Percentiles rank a stretch among this genome's conserved stretches.
Conservation (phyloP, 2,888 invertebrate genomes). For the Hermodice carunculata region DNA sequence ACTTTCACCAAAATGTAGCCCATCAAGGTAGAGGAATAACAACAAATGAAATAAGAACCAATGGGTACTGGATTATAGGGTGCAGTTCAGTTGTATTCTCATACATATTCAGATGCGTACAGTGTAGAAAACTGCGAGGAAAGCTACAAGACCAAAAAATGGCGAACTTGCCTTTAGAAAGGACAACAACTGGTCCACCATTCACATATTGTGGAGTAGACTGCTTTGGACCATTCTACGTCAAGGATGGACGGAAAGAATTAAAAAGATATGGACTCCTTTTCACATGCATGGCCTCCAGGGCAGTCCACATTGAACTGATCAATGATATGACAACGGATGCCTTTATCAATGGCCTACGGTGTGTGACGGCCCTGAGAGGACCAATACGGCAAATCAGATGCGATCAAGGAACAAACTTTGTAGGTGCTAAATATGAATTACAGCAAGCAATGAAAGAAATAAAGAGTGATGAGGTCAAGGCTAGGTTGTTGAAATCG, state of each 20-base stretch:
- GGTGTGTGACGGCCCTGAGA: not conserved
- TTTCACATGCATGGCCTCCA: conserved; percentile 20
- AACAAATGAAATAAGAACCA: conserved; percentile 33
- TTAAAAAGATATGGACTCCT: conserved; percentile 46
- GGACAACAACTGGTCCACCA: conserved; percentile 39
- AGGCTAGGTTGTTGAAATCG: not conserved
- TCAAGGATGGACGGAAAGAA: conserved; percentile 46
- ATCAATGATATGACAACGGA: conserved; percentile 6
- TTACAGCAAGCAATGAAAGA: conserved; percentile 10
- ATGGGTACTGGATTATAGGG: conserved; percentile 31
- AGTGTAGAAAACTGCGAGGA: conserved; percentile 18
- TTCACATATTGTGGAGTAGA: conserved; percentile 46
- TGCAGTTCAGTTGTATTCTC: conserved; percentile 2
- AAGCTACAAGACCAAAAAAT: conserved; percentile 18
- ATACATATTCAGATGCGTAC: conserved; percentile 19
- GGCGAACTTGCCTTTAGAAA: conserved; percentile 43
- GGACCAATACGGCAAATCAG: not conserved
- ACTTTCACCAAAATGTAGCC: conserved; percentile 34
- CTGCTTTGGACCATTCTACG: conserved; percentile 48
- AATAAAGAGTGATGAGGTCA: conserved; percentile 12
- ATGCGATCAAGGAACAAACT: conserved; percentile 13
- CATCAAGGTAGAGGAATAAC: conserved; percentile 44
- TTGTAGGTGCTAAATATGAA: conserved; percentile 22
- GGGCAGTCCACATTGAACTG: conserved; percentile 11
- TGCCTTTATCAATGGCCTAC: conserved; percentile 3